Evolutionary conservation across 1,140 invertebrate genomes (phyloP), one percentile per base, ranked within the genome.

Genomic region (Pogonomyrmex barbatus): DNA sequence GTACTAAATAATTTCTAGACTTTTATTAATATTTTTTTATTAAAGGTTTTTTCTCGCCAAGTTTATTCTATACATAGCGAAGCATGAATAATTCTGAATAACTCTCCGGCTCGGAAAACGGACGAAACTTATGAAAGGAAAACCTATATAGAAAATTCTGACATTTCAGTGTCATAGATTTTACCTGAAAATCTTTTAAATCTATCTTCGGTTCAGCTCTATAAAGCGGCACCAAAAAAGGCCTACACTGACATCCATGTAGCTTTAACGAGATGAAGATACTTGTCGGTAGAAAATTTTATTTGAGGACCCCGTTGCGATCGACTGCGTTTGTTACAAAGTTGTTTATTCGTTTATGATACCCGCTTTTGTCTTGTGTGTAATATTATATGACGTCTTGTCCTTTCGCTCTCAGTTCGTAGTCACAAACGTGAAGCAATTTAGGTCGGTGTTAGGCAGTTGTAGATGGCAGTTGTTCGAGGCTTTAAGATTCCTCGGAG

Each of bases 341-440:
- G 17, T 88, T 75, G 73, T 88, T 90, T 77, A 83, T 89, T 87
- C 47, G 45, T 91, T 90, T 84, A 83, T 58, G 73, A 75, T 24
- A 81, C 52, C 71, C 56, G 71, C 33, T 52, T 67, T 14, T 24
- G n/a, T 85, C 4, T 58, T 45, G 42, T 5, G 14, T 47, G n/a
- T 6, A 50, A 14, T 56, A 36, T 65, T 54, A 79, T 63, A 39
- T 12, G 14, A 12, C 4, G 30, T 62, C 24, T 82, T 71, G 36
- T 65, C 63, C n/a, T 65, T 47, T 8, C 10, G 1, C 8, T 56
- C 12, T 65, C n/a, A 52, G 65, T 47, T 24, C n/a, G 14, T 5
- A n/a, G 6, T 63, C 17, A 12, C 17, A 17, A 33, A 58, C 9
- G 58, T 47, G 82, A 85, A 39, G n/a, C 30, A 33, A 62, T 77